Base-by-base conservation (phyloP, 1,140 invertebrate species). In the Dolichoris vasculosae region DNA sequence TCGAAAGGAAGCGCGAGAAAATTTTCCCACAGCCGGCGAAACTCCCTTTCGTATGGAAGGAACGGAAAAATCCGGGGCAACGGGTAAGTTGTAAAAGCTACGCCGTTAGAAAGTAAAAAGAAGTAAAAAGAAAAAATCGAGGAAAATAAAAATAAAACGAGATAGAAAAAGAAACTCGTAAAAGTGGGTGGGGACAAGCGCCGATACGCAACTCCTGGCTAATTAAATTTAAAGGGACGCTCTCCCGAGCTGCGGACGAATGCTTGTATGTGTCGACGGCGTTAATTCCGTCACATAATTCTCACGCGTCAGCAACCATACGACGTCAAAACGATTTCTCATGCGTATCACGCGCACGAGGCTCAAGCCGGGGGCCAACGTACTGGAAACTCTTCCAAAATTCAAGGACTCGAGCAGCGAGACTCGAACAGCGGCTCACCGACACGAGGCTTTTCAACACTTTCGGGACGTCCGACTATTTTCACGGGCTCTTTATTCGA, bases 271-370 rank as follows among this genome's bases (percentile, higher is more conserved):
- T 30, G 59, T 77, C 75, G 59, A 38, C 64, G 76, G 43, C 83
- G 64, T 84, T 79, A 84, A 84, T 79, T 77, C 76, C 83, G 77
- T 84, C 83, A 79, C 77, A 63, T 84, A 79, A 79, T 84, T 84
- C 83, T 84, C 83, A 84, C 76, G 76, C 83, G 67, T 79, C 73
- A 67, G 35, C 55, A 30, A n/a, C 69, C 30, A 26, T 2, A 46
- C 32, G 67, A 43, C 48, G 23, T 43, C 69, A n/a, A 43, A 73
- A 73, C 76, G 76, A 63, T 35, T 84, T 84, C 82, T 84, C 82
- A 84, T 77, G 82, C 82, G 82, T 78, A 67, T 84, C 82, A 78
- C 76, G 83, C 67, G 83, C 35, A 76, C 30, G 46, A 40, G 32
- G 64, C 46, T 48, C n/a, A 30, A 13, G 35, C 17, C 6, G 46